These are phyloP conservation scores for Canis aureus DNA, from an alignment of 2,113 vertebrate genomes.

Conservation along the genomic window DNA sequence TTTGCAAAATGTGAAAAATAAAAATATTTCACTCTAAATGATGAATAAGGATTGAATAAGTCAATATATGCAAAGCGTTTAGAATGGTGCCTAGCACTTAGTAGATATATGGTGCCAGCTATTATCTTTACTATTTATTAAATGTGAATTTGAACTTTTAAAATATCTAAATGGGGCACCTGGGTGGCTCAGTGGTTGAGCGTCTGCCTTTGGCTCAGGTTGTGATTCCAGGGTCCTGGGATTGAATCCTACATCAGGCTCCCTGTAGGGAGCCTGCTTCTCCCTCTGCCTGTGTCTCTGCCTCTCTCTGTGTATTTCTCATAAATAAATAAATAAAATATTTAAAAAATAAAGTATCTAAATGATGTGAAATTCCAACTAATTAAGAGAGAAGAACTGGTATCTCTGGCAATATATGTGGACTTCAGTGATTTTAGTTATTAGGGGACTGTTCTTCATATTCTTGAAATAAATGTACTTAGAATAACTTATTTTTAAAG, in stretches of 20 bases:
- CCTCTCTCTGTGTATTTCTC: too few relatives aligned
- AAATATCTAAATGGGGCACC: not conserved
- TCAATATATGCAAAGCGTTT: not conserved
- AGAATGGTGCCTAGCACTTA: not conserved
- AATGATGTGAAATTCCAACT: not conserved
- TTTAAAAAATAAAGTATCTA: not conserved
- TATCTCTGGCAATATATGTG: not conserved
- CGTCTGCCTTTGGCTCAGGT: too few relatives aligned
- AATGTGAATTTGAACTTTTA: slow-evolving; percentile 36
- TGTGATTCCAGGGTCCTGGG: too few relatives aligned
- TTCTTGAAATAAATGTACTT: slow-evolving; percentile 27
- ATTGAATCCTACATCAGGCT: too few relatives aligned
- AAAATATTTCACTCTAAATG: not conserved
- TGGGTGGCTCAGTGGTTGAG: too few relatives aligned
- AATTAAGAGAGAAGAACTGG: not conserved
- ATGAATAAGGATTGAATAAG: not conserved
- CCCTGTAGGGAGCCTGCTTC: too few relatives aligned
- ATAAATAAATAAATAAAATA: too few relatives aligned
- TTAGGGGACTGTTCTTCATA: not conserved
- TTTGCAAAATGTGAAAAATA: not conserved
- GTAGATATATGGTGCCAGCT: not conserved
- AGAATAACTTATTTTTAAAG: not conserved
- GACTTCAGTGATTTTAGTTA: not conserved
- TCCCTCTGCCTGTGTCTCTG: too few relatives aligned
- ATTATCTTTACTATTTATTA: not conserved